Evolutionary conservation across 2,113 vertebrate species (phyloP).

Genomic region (Aegotheles bennettii): DNA sequence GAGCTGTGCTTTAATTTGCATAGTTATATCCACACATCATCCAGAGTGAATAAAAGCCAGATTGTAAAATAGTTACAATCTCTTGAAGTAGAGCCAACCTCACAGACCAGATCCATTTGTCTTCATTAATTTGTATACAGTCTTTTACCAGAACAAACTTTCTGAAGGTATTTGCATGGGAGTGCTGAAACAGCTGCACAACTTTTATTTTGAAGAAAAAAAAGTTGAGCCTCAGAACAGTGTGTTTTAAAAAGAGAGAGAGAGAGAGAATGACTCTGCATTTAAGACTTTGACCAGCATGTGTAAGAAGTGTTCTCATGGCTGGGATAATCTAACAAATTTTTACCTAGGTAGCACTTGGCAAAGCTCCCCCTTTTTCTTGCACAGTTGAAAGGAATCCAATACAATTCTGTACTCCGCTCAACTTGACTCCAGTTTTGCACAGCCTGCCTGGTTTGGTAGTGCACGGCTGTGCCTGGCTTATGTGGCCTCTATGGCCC

Average conservation of each 20-base stretch:
- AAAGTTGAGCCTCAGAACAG: constrained; percentile 69
- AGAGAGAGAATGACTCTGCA: constrained; percentile 62
- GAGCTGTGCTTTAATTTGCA: constrained; percentile 67
- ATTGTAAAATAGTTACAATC: constrained; percentile 81
- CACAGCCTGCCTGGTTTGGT: constrained; percentile 69
- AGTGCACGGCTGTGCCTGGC: constrained; percentile 68
- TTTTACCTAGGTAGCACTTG: constrained; percentile 69
- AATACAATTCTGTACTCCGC: neutral
- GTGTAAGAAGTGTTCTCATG: constrained; percentile 68
- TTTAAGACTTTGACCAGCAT: constrained; percentile 73
- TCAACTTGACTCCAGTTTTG: constrained; percentile 65
- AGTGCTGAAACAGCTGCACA: constrained; percentile 75
- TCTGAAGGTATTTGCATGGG: constrained; percentile 71
- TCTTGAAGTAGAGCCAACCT: constrained; percentile 74
- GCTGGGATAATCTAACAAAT: constrained; percentile 68
- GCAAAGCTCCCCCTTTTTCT: constrained; percentile 66
- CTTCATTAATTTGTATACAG: constrained; percentile 76
- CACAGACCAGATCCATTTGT: constrained; percentile 65
- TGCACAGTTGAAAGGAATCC: constrained; percentile 63
- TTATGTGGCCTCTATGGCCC: constrained; percentile 85
- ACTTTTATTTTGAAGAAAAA: constrained; percentile 84
- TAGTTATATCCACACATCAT: constrained; percentile 73
- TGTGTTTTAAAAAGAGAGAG: constrained; percentile 61
- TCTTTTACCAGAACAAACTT: constrained; percentile 73
- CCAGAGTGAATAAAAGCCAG: constrained; percentile 76